phyloP scores from a whole-genome alignment of 2,113 vertebrate species.

The Gavia stellata region DNA sequence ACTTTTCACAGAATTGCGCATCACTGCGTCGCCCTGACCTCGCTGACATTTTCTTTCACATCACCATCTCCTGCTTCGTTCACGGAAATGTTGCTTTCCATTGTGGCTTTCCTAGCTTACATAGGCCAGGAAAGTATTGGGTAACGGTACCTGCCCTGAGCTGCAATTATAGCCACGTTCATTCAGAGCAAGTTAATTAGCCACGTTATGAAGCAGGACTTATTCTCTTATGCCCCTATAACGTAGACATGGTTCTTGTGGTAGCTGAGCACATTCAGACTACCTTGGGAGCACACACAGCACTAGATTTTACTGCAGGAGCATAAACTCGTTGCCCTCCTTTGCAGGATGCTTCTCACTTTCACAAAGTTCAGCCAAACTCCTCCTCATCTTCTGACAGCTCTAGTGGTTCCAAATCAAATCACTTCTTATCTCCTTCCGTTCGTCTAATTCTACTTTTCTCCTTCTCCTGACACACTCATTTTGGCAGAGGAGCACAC shows the following conservation, averaged over 20 bases:
- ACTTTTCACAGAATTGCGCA: background rate
- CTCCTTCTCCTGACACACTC: slow-evolving; percentile 48
- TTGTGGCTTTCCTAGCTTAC: background rate
- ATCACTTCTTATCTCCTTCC: slow-evolving; percentile 59
- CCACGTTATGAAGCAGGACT: background rate
- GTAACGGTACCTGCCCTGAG: background rate
- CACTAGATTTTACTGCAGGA: background rate
- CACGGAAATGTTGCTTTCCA: background rate
- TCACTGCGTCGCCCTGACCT: background rate
- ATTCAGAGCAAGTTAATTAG: background rate
- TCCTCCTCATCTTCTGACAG: slow-evolving; percentile 65
- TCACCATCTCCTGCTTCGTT: background rate
- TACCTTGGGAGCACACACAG: background rate
- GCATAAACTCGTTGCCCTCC: slow-evolving; percentile 44
- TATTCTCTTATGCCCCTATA: background rate
- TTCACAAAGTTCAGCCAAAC: slow-evolving; percentile 63
- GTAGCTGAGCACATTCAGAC: background rate
- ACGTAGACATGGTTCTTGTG: rapidly evolving
- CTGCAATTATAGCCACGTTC: background rate
- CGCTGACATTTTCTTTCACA: background rate
- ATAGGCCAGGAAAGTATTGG: background rate
- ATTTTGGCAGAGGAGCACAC: slow-evolving; percentile 37
- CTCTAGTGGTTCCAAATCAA: slow-evolving; percentile 52
- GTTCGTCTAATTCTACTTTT: slow-evolving; percentile 50
- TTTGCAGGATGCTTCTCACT: slow-evolving; percentile 55